Base-by-base conservation (phyloP, 2,797 vertebrate genomes). In the Toxotes lorentzi region DNA sequence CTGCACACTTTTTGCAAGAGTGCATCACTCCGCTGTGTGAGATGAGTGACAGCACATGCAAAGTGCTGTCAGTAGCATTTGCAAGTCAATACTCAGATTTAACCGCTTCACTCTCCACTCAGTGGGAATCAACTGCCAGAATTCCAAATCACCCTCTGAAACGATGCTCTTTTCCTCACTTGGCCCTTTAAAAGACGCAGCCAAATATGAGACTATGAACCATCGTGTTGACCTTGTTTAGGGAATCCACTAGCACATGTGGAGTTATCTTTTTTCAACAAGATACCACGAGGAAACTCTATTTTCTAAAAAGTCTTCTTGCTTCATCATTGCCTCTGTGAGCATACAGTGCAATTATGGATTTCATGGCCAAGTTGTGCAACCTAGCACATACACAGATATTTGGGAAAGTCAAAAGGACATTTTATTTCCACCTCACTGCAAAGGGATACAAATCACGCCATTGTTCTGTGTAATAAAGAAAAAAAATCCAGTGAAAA, bases 21-120 rank as follows among this genome's bases (percentile, higher is more conserved):
- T 82, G 82, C 64, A 65, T 85, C 86, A 32, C 70, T 76, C n/a
- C 40, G 5, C 75, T 32, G 83, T 83, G 83, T 48, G 79, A 62
- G 78, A 83, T 91, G 90, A 89, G 76, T 93, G 92, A 91, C 90
- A 86, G 90, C 61, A 14, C 62, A 76, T 19, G 54, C 85, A 43
- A 78, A 83, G 90, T 69, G 76, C 83, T 87, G 81, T 88, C 79
- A 80, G 84, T 73, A 78, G 86, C 75, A 92, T 92, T 92, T 92
- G 91, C 90, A 92, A 92, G 88, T 91, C 89, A 92, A 86, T 91
- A 79, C 83, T 89, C 65, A 83, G 82, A 88, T 87, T 86, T 86
- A 90, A 90, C 88, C 88, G 90, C 88, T 82, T 90, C 83, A 63
- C 80, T 89, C 80, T 79, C 76, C 61, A 73, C 67, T 87, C 86